Evolutionary conservation across 1,140 invertebrate genomes (phyloP), one percentile per base, ranked within the genome.

Genomic region (Drosophila burlai): DNA sequence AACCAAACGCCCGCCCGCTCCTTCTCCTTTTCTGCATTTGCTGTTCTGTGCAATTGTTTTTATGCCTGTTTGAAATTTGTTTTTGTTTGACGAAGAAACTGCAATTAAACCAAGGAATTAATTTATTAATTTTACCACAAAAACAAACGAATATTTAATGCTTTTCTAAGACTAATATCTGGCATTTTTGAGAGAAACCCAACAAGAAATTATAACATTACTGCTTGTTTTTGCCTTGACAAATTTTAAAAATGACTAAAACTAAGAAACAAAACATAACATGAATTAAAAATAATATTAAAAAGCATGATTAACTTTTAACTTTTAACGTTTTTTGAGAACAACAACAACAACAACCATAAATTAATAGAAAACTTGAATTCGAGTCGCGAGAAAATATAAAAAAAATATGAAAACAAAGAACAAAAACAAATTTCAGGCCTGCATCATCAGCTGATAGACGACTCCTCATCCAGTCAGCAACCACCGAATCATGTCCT

Each of bases 341-440:
- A 46, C 38, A 67, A 83, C 42, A 64, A 40, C 16, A 24, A 63
- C 59, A 31, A 50, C 21, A 38, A 50, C 18, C 24, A 61, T 50
- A 47, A 63, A n/a, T 69, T 24, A 9, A 50, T 63, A 57, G 57
- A 85, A 66, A 76, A 57, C 15, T 43, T 21, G 18, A 82, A 81
- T 76, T 76, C 47, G 40, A 46, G 62, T 67, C 60, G 60, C 46
- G 60, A 65, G 68, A 74, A 81, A 75, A 85, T 69, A 71, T 69
- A 26, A 61, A 77, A 61, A 77, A 55, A 65, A 63, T 65, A 84
- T 64, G 45, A 71, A 57, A 87, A 90, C 75, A 52, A 68, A 90
- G 60, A 90, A 90, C 84, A 89, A 89, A 89, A 89, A 89, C 85
- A 90, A 90, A 90, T 90, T 90, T 90, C 85, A 90, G 85, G 82